phyloP scores from a whole-genome alignment of 2,113 vertebrate species.

The Bubo blakistoni region DNA sequence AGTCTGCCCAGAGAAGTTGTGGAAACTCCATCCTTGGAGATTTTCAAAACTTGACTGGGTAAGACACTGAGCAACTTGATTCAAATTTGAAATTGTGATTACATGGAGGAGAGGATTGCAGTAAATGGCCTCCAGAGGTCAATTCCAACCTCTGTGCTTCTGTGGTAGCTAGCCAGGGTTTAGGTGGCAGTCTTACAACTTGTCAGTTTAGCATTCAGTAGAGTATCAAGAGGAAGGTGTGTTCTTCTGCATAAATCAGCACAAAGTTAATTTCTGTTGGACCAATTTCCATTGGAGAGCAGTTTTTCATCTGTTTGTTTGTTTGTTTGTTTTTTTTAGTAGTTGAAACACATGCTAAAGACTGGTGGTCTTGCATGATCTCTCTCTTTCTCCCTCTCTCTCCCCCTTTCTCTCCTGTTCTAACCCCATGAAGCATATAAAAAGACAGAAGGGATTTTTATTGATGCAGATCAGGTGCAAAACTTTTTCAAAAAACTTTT shows the following conservation, averaged over 20 bases:
- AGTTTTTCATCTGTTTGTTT: fast-evolving
- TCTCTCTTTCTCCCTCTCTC: background rate
- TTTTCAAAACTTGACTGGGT: background rate
- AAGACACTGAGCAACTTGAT: background rate
- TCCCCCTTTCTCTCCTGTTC: background rate
- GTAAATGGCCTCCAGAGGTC: background rate
- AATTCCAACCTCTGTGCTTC: background rate
- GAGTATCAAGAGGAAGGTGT: background rate
- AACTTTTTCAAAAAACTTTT: fast-evolving
- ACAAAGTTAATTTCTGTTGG: background rate
- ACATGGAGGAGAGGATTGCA: background rate
- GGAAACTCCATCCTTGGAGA: background rate
- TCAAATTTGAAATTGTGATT: background rate
- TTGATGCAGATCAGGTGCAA: background rate
- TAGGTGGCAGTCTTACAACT: background rate
- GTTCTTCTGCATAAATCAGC: background rate
- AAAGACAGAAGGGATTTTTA: background rate
- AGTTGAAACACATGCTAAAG: background rate
- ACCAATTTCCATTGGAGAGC: background rate
- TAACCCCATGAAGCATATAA: background rate
- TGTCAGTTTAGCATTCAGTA: background rate
- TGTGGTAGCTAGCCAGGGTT: background rate
- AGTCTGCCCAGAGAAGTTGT: background rate
- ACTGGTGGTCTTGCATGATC: background rate
- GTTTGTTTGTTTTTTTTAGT: no score